Base-by-base conservation (phyloP, 1,140 invertebrate genomes). In the Solen grandis region DNA sequence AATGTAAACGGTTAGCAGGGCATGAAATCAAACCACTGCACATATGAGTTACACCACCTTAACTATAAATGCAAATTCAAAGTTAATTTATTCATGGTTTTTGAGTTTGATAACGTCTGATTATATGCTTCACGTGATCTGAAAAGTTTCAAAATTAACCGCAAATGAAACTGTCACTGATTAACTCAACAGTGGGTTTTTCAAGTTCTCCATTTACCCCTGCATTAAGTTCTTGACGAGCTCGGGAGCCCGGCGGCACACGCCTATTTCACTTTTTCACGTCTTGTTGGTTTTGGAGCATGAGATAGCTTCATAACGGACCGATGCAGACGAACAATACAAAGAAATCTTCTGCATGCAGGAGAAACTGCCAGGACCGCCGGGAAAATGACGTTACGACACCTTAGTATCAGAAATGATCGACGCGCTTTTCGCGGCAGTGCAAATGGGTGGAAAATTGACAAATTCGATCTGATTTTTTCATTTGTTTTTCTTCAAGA, bases 381-480 rank as follows among this genome's bases (percentile, higher is more conserved):
- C n/a, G 41, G 41, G 41, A 8, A 19, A 46, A 19, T 46, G 8
- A 8, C 41, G 41, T 46, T 46, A 19, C 41, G 41, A 19, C 41
- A 46, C 41, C 8, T 46, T 46, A n/a, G n/a, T n/a, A n/a, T n/a
- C n/a, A n/a, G n/a, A n/a, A n/a, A n/a, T n/a, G n/a, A n/a, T n/a
- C n/a, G n/a, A n/a, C n/a, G n/a, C n/a, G n/a, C n/a, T 46, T 8
- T 46, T 19, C 41, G 41, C 19, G 41, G 41, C 41, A 19, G 41
- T 10, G 41, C 63, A 38, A 31, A n/a, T 35, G 63, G 38, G 63
- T 38, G 63, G 31, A 66, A 66, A 66, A 66, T 66, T 29, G n/a
- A 66, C 63, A 66, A 66, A 66, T 66, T 66, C 35, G 63, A 66
- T 35, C 16, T 66, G 63, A 66, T 35, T 27, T 25, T 27, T n/a